Conservation (phyloP, 2,888 invertebrate species). For the Chymomyza procnemis region DNA sequence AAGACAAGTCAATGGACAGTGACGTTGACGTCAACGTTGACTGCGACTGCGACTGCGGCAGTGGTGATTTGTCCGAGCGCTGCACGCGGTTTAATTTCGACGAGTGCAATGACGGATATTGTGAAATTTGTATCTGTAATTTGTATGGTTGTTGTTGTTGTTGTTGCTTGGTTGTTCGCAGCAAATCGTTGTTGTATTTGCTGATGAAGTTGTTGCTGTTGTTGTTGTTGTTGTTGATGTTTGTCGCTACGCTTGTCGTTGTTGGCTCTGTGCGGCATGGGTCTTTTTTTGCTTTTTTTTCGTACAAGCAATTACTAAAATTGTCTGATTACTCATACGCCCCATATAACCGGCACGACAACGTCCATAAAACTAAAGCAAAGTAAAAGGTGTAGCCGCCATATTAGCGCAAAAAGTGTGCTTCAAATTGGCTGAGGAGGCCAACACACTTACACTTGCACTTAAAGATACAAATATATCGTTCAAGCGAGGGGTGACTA, state of each 20-base stretch:
- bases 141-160: slow-evolving; percentile 46
- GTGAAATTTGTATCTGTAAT: slow-evolving; percentile 69
- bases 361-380: slow-evolving; percentile 10
- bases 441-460: slow-evolving; percentile 40
- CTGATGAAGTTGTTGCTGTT: slow-evolving; percentile 9
- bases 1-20: background rate
- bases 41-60: slow-evolving; percentile 7
- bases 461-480: background rate
- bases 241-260: slow-evolving; percentile 5
- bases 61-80: slow-evolving; percentile 59
- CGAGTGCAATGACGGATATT: slow-evolving; percentile 73
- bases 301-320: slow-evolving; percentile 67
- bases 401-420: slow-evolving; percentile 68
- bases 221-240: slow-evolving; percentile 23
- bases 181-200: slow-evolving; percentile 3
- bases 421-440: slow-evolving; percentile 68
- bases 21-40: slow-evolving; percentile 2
- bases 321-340: slow-evolving; percentile 71
- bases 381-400: slow-evolving; percentile 68
- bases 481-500: too few relatives aligned
- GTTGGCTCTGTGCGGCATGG: too few relatives aligned
- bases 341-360: slow-evolving; percentile 69
- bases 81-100: slow-evolving; percentile 54
- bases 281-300: slow-evolving; percentile 4
- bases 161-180: slow-evolving; percentile 1